Base-by-base conservation (phyloP, 2,113 vertebrate species). In the Callorhinus ursinus region DNA sequence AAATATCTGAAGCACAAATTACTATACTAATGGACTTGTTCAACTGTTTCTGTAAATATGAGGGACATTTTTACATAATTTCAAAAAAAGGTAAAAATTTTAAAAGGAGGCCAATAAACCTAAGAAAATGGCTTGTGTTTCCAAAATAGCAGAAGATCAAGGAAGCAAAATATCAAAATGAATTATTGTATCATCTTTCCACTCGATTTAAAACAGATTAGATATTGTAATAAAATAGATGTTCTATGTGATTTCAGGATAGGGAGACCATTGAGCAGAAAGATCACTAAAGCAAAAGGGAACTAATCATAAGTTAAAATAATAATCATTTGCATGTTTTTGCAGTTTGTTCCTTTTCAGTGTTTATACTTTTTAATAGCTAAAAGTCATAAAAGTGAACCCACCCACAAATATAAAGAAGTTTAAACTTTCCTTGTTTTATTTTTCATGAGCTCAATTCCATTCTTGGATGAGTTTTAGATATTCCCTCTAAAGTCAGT, bases 391-490 rank as follows among this genome's bases (percentile, higher is more conserved):
- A 94, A 76, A 93, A 93, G 61, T 33, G 22, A 5, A 55, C 10
- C 49, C 31, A 55, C 7, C 49, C n/a, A 51, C 14, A 76, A 24
- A 39, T 82, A 72, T 71, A 49, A 93, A 79, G 69, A 89, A 77
- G 4, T 39, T 5, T 69, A 93, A 85, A 33, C 0, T 5, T 89
- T 90, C 5, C 90, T 85, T 76, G 31, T 9, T 74, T 59, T 21
- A 36, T 72, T 94, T 95, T 97, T 95, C 26, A 33, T 71, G 51
- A 96, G 61, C 24, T 96, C 65, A 90, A 92, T 96, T 87, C 36
- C 74, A 1, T 84, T 93, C 51, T 97, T 97, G 94, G 95, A 96
- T 93, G 76, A 96, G 49, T 74, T 97, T 91, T 93, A 55, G 61
- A 90, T 90, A 80, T 86, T 84, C 92, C 31, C 51, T 89, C 28